phyloP scores from a whole-genome alignment of 53 echinoderm and acorn worm species.

The Echinometra lucunter region DNA sequence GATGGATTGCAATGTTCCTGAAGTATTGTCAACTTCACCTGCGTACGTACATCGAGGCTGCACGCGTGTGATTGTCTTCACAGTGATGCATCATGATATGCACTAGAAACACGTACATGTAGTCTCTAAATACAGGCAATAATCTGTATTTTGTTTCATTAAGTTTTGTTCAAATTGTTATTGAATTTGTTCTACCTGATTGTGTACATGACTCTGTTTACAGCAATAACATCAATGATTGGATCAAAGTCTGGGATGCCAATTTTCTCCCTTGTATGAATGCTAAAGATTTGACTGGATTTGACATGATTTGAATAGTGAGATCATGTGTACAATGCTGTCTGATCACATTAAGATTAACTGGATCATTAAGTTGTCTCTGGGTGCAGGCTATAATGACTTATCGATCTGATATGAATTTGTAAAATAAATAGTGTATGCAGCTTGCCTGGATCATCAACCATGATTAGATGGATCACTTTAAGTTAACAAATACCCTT shows the following conservation, averaged over 20 bases:
- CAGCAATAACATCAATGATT: neutral
- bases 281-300: neutral
- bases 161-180: neutral
- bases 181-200: neutral
- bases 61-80: neutral
- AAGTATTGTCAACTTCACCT: conserved; percentile 13
- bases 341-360: neutral
- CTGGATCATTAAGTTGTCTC: neutral
- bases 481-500: neutral
- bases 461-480: too few relatives aligned
- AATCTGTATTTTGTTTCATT: neutral
- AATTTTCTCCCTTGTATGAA: neutral
- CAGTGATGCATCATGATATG: neutral
- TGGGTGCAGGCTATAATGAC: neutral
- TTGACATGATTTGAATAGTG: neutral
- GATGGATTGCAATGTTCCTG: neutral
- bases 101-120: neutral
- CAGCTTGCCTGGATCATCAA: neutral
- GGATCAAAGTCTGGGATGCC: neutral
- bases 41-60: neutral
- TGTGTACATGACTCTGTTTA: neutral
- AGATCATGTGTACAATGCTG: neutral
- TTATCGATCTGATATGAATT: neutral
- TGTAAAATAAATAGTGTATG: neutral
- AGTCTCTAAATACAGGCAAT: neutral